Evolutionary conservation across 2,113 vertebrate species (phyloP), one percentile per base, ranked within the genome.

Genomic region (Taurulus bubalis): DNA sequence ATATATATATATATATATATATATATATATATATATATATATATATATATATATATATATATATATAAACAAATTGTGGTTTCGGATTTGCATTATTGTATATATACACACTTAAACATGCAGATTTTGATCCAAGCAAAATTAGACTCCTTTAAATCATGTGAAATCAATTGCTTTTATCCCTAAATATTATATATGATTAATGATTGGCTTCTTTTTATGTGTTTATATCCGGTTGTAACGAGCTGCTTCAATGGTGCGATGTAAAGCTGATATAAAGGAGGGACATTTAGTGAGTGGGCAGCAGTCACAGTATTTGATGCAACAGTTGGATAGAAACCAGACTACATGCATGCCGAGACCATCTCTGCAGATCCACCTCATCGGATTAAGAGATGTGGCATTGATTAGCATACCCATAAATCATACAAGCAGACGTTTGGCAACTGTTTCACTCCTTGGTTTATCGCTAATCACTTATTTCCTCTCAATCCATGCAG

Each of bases 361-460:
- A 66, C 68, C 67, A 70, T 75, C 79, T 76, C 71, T 38, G 40
- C 49, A 26, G 34, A 34, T 34, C 34, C 34, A 6, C 6, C 34
- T 85, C 84, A 77, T 88, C 84, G 77, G 74, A 88, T 82, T 86
- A 65, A 42, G 71, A 71, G 60, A 59, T 22, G 4, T 34, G 55
- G 18, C 75, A 65, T 59, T 80, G 49, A 87, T 90, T 83, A 70
- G 66, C 74, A 77, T 67, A 65, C 12, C 28, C 38, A 64, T 72
- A 42, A 51, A 79, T 34, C 67, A 73, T 7, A 68, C 75, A 30
- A 71, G 24, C 6, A 56, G 59, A 76, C 28, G 55, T 75, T 32
- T 85, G 70, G 62, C 65, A 51, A 36, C 49, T n/a, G 32, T 67
- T 77, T 74, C 9, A 47, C 32, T 30, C 7, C 9, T 66, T 60